phyloP scores from a whole-genome alignment of 92 coral and sea anemone genomes.

The Montipora capitata region DNA sequence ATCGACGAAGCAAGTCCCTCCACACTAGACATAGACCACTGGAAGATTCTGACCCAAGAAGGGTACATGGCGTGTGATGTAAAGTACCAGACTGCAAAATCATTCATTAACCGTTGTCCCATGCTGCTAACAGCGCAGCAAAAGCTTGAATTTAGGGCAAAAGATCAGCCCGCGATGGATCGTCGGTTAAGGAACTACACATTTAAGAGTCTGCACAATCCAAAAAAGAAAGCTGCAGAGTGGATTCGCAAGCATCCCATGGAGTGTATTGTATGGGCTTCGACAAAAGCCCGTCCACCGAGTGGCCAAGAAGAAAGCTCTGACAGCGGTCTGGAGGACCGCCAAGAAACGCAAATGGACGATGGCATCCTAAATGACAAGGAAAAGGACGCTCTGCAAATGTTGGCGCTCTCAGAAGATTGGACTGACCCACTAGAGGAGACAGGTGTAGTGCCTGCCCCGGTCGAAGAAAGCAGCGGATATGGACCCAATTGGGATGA shows the following conservation, averaged over 20 bases:
- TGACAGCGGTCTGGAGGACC: background rate
- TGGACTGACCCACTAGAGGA: too few relatives aligned
- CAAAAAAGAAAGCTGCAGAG: constrained; percentile 59
- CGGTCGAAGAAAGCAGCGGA: too few relatives aligned
- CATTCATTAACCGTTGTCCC: constrained; percentile 35
- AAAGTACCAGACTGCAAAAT: constrained; percentile 14
- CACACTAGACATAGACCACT: constrained; percentile 51
- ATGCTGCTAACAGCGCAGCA: constrained; percentile 13
- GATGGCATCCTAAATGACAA: too few relatives aligned
- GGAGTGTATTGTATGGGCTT: constrained; percentile 72
- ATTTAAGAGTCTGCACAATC: constrained; percentile 43
- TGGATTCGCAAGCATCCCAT: constrained; percentile 64
- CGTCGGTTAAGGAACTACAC: constrained; percentile 32
- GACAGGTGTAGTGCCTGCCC: too few relatives aligned
- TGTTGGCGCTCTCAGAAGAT: too few relatives aligned
- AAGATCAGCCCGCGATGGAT: constrained; percentile 3
- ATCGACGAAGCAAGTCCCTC: constrained; percentile 41
- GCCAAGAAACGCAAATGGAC: background rate
- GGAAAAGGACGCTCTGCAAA: too few relatives aligned
- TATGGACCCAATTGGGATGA: too few relatives aligned
- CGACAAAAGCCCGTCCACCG: constrained; percentile 23
- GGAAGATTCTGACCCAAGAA: constrained; percentile 4
- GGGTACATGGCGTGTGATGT: constrained; percentile 23
- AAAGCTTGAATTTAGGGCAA: too few relatives aligned
- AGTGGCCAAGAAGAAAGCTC: constrained; percentile 21